These are phyloP conservation scores for Synanthedon andrenaeformis DNA, from an alignment of 2,888 invertebrate genomes.

Conservation along the genomic window DNA sequence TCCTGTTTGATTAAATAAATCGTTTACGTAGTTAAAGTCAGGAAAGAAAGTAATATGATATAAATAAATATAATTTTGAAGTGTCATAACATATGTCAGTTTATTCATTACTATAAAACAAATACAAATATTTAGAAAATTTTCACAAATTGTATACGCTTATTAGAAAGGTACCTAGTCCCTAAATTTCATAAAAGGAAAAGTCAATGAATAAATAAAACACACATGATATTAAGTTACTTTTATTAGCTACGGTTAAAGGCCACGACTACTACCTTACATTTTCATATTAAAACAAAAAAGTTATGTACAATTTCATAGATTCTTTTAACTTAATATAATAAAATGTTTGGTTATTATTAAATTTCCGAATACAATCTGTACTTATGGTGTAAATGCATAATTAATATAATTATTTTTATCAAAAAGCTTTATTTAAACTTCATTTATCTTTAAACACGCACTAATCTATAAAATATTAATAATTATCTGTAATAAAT, in stretches of 20 bases:
- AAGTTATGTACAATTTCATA: constrained; percentile 23
- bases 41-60: too few relatives aligned
- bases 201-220: too few relatives aligned
- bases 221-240: constrained; percentile 7
- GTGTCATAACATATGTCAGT: too few relatives aligned
- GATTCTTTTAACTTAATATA: constrained; percentile 4
- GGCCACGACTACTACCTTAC: constrained; percentile 31
- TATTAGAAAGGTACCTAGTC: too few relatives aligned
- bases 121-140: too few relatives aligned
- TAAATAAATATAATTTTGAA: too few relatives aligned
- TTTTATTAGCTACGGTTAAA: constrained; percentile 54
- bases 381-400: constrained; percentile 1
- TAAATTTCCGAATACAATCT: not conserved
- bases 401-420: constrained; percentile 2
- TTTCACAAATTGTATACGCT: too few relatives aligned
- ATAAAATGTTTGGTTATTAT: too few relatives aligned
- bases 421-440: constrained; percentile 4
- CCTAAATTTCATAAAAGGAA: too few relatives aligned
- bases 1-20: too few relatives aligned
- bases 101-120: too few relatives aligned
- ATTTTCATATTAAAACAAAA: constrained; percentile 23
- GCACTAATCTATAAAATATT: constrained; percentile 11
- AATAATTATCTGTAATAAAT: constrained; percentile 20
- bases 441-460: constrained; percentile 9
- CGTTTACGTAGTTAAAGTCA: too few relatives aligned